Conservation (phyloP, 1,140 invertebrate species). For the Oscheius sp. region DNA sequence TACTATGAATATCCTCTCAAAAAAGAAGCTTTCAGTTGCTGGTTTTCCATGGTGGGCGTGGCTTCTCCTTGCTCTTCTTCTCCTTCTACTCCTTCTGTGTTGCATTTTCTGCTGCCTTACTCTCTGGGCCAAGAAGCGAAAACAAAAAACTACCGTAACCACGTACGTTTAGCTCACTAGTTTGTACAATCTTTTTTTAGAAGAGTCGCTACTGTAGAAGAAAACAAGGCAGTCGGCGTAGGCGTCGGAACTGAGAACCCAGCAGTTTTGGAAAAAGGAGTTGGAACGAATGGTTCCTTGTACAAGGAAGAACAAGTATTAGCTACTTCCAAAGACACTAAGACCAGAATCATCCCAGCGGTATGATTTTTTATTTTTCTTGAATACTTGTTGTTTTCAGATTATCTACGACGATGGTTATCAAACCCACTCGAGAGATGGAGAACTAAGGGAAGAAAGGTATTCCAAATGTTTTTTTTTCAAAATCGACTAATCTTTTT, state of each 20-base stretch:
- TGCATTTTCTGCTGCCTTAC: slow-evolving; percentile 12
- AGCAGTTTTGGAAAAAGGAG: neutral
- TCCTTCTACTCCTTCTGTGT: slow-evolving; percentile 26
- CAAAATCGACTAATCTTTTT: neutral
- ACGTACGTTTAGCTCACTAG: neutral
- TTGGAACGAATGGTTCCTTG: neutral
- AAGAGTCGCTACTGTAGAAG: neutral
- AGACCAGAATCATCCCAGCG: neutral
- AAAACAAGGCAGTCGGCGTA: neutral
- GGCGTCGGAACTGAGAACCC: neutral
- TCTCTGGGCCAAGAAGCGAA: slow-evolving; percentile 1
- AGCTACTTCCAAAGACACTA: neutral
- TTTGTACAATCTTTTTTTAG: neutral
- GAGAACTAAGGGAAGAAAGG: neutral
- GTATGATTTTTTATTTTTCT: neutral
- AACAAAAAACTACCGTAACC: slow-evolving; percentile 6
- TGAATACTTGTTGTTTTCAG: neutral
- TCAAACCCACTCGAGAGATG: neutral
- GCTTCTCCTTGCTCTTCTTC: slow-evolving; percentile 17
- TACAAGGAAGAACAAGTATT: neutral
- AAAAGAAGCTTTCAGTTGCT: neutral
- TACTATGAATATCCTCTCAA: no score
- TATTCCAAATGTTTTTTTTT: neutral
- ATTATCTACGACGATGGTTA: neutral
- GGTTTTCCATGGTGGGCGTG: slow-evolving; percentile 25